phyloP scores from a whole-genome alignment of 1,140 invertebrate species.

The Polyergus mexicanus region DNA sequence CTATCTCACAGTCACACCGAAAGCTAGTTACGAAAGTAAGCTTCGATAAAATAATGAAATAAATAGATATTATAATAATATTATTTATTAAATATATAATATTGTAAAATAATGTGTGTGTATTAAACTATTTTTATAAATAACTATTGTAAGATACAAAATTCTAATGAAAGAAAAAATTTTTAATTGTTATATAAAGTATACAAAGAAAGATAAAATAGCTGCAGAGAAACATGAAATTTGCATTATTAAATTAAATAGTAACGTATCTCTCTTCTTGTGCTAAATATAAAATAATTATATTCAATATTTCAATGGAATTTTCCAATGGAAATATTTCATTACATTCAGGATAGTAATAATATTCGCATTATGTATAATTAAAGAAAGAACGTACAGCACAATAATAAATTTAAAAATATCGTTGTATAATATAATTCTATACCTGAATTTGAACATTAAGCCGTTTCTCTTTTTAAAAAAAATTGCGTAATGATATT shows the following conservation, averaged over 20 bases:
- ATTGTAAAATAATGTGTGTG: not conserved
- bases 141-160: not conserved
- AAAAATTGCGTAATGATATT: not conserved
- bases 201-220: conserved; percentile 4
- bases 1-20: not conserved
- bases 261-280: not conserved
- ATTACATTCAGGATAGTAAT: conserved; percentile 26
- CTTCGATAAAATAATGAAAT: not conserved
- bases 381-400: not conserved
- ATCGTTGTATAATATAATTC: not conserved
- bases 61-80: not conserved
- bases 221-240: not conserved
- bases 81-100: not conserved
- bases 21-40: not conserved
- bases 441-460: not conserved
- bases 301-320: conserved; percentile 14
- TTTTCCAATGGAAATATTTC: not conserved
- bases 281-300: not conserved
- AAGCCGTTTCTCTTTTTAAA: not conserved
- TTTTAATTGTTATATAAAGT: not conserved
- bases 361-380: not conserved
- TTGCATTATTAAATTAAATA: conserved; percentile 28
- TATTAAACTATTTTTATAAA: not conserved
- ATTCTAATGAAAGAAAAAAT: not conserved
- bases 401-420: not conserved